Evolutionary conservation across 2,113 vertebrate genomes (phyloP).

Genomic region (Nycticebus coucang): DNA sequence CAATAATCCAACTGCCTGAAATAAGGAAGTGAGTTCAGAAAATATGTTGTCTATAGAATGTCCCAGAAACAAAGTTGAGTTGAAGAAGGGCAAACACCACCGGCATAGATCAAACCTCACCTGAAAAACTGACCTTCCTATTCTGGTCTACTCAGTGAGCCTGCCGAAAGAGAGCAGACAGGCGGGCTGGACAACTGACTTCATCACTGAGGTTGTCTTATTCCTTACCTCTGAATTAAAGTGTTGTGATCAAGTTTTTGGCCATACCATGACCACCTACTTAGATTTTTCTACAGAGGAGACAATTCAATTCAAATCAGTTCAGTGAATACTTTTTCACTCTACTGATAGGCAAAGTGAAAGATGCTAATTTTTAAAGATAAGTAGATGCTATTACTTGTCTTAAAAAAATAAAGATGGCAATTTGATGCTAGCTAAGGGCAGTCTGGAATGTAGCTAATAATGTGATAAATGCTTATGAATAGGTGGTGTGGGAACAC

Average conservation of each 20-base stretch:
- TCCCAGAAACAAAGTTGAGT: not conserved
- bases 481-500: not conserved
- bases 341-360: not conserved
- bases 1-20: not conserved
- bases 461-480: not conserved
- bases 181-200: not conserved
- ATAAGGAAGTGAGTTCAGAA: not conserved
- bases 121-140: not conserved
- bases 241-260: not conserved
- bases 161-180: too few relatives aligned
- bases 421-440: not conserved
- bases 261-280: not conserved
- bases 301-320: not conserved
- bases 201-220: not conserved
- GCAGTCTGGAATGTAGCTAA: not conserved
- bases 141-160: not conserved
- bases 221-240: not conserved
- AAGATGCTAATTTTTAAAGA: not conserved
- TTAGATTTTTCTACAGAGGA: not conserved
- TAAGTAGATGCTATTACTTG: not conserved
- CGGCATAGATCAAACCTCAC: not conserved
- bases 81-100: not conserved
- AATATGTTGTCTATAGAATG: not conserved
- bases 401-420: not conserved
- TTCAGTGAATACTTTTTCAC: not conserved